These are phyloP conservation scores for Antennarius striatus DNA, from an alignment of 2,113 vertebrate species.

Conservation along the genomic window DNA sequence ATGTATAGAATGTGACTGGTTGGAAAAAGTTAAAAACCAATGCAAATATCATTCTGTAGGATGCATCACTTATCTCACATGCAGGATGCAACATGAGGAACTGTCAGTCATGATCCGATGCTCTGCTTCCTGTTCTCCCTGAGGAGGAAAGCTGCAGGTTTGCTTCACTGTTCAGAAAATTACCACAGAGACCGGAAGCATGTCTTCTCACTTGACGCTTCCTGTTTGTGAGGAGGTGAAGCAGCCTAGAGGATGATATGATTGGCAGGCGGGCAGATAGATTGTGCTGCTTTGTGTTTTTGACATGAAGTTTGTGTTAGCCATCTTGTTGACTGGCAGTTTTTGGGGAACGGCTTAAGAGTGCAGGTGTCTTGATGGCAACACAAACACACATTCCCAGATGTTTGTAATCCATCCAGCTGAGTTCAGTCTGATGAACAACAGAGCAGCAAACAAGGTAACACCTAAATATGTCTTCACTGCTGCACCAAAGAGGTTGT, in stretches of 20 bases:
- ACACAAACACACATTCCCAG: not conserved
- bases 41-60: too few species aligned
- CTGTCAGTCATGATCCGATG: not conserved
- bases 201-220: too few species aligned
- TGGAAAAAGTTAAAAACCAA: too few species aligned
- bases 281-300: not conserved
- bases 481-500: too few species aligned
- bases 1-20: too few species aligned
- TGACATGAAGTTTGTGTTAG: too few species aligned
- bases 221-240: too few species aligned
- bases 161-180: not conserved
- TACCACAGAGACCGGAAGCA: not conserved
- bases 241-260: not conserved
- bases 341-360: not conserved
- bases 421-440: not conserved
- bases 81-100: too few species aligned
- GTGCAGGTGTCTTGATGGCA: not conserved
- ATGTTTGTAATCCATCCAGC: not conserved
- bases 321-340: too few species aligned
- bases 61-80: too few species aligned
- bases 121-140: conserved; percentile 34
- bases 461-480: not conserved
- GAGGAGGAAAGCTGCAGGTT: not conserved
- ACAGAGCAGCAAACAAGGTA: not conserved
- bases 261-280: not conserved